phyloP scores from a whole-genome alignment of 2,113 vertebrate genomes.

The Colaptes auratus region DNA sequence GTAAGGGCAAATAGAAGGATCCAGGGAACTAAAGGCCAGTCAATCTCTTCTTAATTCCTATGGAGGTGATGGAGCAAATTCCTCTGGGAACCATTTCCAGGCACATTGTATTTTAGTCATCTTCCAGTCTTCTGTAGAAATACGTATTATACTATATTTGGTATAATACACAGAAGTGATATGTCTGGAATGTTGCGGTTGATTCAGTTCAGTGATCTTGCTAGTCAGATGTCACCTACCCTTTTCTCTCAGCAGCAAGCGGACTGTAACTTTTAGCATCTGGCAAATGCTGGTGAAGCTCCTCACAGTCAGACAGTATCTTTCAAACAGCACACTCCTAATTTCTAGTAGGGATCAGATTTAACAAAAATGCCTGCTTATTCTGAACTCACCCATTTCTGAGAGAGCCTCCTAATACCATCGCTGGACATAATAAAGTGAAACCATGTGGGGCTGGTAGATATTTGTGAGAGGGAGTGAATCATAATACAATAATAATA shows the following conservation, averaged over 20 bases:
- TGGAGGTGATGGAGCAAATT: not conserved
- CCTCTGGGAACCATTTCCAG: not conserved
- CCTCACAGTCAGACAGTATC: not conserved
- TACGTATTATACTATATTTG: not conserved
- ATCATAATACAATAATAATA: no score
- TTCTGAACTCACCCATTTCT: not conserved
- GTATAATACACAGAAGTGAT: not conserved
- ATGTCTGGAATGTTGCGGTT: not conserved
- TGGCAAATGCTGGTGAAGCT: not conserved
- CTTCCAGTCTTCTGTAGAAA: not conserved
- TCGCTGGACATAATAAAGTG: not conserved
- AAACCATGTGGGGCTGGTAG: not conserved
- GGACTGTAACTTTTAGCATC: not conserved
- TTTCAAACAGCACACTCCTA: not conserved
- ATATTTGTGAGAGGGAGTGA: not conserved
- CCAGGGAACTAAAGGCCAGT: not conserved
- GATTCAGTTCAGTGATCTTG: not conserved
- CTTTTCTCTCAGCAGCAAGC: not conserved
- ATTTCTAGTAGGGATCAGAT: not conserved
- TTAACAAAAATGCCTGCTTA: accelerated
- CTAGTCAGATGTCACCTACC: not conserved
- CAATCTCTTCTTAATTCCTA: not conserved
- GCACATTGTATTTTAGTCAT: not conserved
- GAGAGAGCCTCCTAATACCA: not conserved
- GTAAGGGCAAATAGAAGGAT: not conserved